Conservation (phyloP, 2,797 vertebrate genomes). For the Notoglanidium macrostoma region DNA sequence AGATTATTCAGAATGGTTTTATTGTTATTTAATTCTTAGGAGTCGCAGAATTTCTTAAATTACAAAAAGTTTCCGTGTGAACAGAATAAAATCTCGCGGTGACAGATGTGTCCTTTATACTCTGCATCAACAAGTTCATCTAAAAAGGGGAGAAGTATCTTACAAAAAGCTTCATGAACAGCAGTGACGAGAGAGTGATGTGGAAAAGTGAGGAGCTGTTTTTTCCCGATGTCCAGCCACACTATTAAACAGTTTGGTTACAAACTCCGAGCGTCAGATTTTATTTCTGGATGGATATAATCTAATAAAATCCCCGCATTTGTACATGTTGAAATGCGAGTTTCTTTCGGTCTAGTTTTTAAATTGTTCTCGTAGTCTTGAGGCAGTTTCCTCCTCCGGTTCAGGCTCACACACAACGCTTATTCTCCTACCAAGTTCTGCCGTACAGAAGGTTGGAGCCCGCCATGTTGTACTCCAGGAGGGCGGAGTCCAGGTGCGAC, state of each 20-base stretch:
- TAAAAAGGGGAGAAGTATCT: slow-evolving; percentile 32
- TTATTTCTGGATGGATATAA: background rate
- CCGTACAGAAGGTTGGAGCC: slow-evolving; percentile 89
- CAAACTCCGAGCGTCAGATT: background rate
- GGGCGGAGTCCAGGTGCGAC: slow-evolving; percentile 82
- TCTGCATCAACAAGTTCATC: slow-evolving; percentile 32
- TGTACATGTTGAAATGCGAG: background rate
- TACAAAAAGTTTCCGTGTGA: slow-evolving; percentile 50
- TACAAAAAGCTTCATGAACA: background rate
- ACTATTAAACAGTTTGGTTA: background rate
- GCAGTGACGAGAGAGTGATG: background rate
- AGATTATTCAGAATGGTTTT: slow-evolving; percentile 56
- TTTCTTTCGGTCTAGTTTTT: background rate
- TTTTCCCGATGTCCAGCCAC: background rate
- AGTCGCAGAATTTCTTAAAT: slow-evolving; percentile 56
- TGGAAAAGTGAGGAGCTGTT: background rate
- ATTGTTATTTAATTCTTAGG: slow-evolving; percentile 55
- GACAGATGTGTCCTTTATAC: slow-evolving; percentile 35
- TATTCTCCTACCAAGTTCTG: slow-evolving; percentile 84
- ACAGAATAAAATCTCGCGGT: slow-evolving; percentile 9
- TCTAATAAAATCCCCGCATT: slow-evolving; percentile 1
- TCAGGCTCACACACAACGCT: background rate
- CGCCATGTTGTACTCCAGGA: slow-evolving; percentile 86
- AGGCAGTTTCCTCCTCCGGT: background rate
- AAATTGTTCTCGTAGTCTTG: background rate